Evolutionary conservation across 1,140 invertebrate genomes (phyloP), one percentile per base, ranked within the genome.

Genomic region (Musca domestica): DNA sequence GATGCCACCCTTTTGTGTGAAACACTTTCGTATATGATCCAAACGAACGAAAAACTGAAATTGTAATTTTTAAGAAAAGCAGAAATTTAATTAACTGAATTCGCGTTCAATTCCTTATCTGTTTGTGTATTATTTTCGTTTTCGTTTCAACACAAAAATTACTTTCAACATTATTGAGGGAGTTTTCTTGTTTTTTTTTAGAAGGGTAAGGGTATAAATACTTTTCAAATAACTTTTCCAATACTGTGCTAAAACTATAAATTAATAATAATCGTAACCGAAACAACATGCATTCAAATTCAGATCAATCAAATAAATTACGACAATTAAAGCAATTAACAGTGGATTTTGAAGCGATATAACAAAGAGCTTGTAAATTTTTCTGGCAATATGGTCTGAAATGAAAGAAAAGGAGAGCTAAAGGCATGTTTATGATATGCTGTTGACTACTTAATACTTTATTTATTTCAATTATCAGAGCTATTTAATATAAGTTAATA

Each of bases 11-110:
- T 97, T 98, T 84, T 96, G 95, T 68, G 96, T 98, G 87, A 98
- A 98, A 88, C 97, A 99, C 86, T 99, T 99, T 84, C 96, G 90
- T 86, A 99, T 99, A 86, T 98, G 96, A 86, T 95, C 93, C 86
- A 99, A 89, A 83, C 95, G 92, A 84, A 99, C 96, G 88, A 99
- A 99, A 86, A 98, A 98, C 97, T 99, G 90, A 82, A 51, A 64
- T 20, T 51, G 19, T 54, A 64, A 41, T 9, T 41, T 41, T 41
- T 2, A 12, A 41, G 12, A 41, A 41, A 41, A 41, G 12, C 6
- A 41, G 4, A 10, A 41, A 41, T 41, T 41, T 9, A 30, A 30
- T 41, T 41, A 48, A 25, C 12, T 25, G n/a, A n/a, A n/a, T n/a
- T n/a, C n/a, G n/a, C n/a, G n/a, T n/a, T 48, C 27, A 61, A n/a